A percentile compares a stretch with the other conserved stretches of the same genome.
Conservation (phyloP, 2,113 vertebrate species). For the Aldabrachelys gigantea region DNA sequence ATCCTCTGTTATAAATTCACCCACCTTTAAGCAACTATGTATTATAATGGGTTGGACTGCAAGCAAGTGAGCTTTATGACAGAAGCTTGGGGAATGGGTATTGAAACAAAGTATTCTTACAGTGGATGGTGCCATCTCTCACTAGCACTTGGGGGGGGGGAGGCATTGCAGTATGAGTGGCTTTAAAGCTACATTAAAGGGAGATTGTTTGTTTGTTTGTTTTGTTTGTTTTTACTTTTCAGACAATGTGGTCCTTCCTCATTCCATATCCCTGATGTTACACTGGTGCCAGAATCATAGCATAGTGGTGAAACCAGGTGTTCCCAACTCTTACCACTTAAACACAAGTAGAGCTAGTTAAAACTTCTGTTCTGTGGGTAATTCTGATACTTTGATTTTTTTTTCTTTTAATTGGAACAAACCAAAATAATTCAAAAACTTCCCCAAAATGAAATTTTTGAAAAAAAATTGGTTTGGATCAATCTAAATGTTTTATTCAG, state of each 20-base stretch:
- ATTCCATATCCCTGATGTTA: neutral
- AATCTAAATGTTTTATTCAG: neutral
- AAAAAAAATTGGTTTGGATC: neutral
- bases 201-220: neutral
- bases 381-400: neutral
- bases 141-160: neutral
- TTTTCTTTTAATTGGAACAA: neutral
- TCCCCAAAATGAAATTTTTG: neutral
- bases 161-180: rapidly evolving
- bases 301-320: neutral
- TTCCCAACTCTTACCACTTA: neutral
- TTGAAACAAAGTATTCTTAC: neutral
- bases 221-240: neutral
- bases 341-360: neutral
- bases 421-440: neutral
- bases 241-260: neutral
- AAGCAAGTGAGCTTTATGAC: neutral
- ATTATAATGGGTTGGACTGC: neutral
- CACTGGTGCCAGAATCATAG: neutral
- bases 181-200: neutral
- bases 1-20: neutral
- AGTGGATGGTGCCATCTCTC: neutral
- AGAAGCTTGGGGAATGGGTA: neutral
- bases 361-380: neutral
- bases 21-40: neutral